Conservation (phyloP, 2,888 invertebrate species). For the Onthophagus sagittarius region DNA sequence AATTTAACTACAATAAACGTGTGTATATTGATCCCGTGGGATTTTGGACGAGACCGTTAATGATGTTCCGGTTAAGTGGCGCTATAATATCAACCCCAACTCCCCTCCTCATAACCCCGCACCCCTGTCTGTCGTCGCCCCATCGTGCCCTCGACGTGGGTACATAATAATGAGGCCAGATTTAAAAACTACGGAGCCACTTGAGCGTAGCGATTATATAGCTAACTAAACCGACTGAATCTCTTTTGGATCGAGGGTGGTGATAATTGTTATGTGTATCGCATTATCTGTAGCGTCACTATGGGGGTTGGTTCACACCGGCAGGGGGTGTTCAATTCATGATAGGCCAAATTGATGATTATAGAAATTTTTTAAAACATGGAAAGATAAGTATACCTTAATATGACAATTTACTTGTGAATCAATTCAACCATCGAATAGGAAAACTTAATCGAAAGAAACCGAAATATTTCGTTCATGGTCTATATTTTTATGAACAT, state of each 20-base stretch:
- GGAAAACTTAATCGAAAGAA: no score
- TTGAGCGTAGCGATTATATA: not conserved
- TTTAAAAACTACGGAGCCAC: conserved; percentile 5
- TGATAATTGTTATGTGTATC: conserved; percentile 7
- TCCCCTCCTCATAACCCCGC: not conserved
- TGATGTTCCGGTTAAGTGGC: conserved; percentile 23
- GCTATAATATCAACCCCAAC: conserved; percentile 10
- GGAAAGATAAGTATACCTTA: no score
- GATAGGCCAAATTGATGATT: not conserved
- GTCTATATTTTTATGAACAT: no score
- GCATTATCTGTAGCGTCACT: not conserved
- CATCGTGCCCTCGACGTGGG: not conserved
- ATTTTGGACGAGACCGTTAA: conserved; percentile 19
- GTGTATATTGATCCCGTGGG: conserved; percentile 23
- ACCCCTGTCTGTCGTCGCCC: not conserved
- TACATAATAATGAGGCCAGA: conserved; percentile 11
- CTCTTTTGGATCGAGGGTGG: not conserved
- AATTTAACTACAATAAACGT: conserved; percentile 12
- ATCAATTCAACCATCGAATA: no score
- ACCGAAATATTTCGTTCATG: no score
- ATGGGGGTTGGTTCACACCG: conserved; percentile 5
- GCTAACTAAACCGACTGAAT: no score
- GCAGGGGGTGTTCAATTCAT: not conserved
- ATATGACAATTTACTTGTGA: no score
- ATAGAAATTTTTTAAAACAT: no score